Evolutionary conservation across 2,113 vertebrate genomes (phyloP).

Genomic region (Crotalus helleri): DNA sequence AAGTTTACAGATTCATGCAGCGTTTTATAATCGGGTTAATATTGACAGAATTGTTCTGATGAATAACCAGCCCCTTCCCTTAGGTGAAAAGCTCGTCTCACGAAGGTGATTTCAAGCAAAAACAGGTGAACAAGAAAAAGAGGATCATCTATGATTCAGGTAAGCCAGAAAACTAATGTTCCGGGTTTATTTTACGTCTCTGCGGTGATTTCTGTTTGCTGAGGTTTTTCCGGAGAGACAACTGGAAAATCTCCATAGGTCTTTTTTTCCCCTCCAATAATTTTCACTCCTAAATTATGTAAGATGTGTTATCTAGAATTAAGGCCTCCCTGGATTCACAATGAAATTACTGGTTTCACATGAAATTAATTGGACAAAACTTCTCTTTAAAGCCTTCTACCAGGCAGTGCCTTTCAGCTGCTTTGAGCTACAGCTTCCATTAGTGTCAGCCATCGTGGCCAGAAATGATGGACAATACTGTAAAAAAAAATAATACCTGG

Average conservation of each 20-base stretch:
- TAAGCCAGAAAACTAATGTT: constrained; percentile 44
- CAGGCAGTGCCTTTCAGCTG: background rate
- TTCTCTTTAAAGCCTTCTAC: background rate
- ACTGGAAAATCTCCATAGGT: background rate
- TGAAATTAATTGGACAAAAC: background rate
- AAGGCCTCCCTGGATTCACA: background rate
- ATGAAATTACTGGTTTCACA: background rate
- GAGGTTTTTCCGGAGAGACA: background rate
- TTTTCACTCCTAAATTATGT: background rate
- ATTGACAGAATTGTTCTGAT: constrained; percentile 6
- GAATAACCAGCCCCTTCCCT: constrained; percentile 35
- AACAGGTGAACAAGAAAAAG: constrained; percentile 78
- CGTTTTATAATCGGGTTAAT: background rate
- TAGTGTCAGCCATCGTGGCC: background rate
- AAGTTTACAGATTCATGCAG: background rate
- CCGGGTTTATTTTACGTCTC: background rate
- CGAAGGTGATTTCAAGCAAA: constrained; percentile 66
- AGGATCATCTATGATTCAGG: constrained; percentile 85
- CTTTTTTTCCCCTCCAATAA: background rate
- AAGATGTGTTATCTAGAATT: background rate
- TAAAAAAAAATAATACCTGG: no score
- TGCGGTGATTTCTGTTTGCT: background rate
- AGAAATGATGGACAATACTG: no score
- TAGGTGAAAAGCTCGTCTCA: constrained; percentile 77
- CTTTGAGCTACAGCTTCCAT: background rate